Evolutionary conservation across 2,113 vertebrate species (phyloP), one percentile per base, ranked within the genome.

Genomic region (Calidris pygmaea): DNA sequence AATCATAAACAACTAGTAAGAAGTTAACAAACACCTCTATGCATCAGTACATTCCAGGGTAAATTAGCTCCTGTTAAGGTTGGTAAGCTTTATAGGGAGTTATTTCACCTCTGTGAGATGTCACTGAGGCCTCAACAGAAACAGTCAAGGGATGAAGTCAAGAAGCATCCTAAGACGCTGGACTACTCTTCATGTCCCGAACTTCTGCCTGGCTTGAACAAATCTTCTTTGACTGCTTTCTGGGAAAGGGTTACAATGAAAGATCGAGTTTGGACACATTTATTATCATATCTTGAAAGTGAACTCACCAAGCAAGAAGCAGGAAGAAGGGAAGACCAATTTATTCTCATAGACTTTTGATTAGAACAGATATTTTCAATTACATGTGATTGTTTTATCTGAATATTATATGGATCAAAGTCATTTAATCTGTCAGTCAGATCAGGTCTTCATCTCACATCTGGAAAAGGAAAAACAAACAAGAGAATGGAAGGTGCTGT

Each of bases 291-390:
- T 60, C 89, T 95, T 75, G 37, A 94, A 87, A 76, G 53, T 92
- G 74, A 96, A 82, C 45, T 95, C 87, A 95, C 58, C n/a, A 89
- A 85, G 23, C 7, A 91, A 92, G 87, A 89, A 82, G 35, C 56
- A 90, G 79, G 68, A 95, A 95, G 45, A 87, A 90, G 20, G 22
- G 43, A 92, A 87, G 53, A 67, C 50, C 92, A 85, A 94, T 91
- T 96, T 92, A 45, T 32, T 95, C 70, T 92, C 58, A 93, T 85
- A 89, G 70, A 60, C 16, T 58, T 63, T 76, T 92, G 77, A 95
- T 95, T 92, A 63, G 66, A 79, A 94, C 74, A 96, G 62, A 92
- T 92, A 96, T 87, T 96, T 95, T 93, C 94, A 95, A 94, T 95
- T 96, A 95, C 1, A 1, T 79, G 30, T 85, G 77, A 89, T 89